Percentiles rank a stretch among this genome's conserved stretches.
These are phyloP conservation scores for Anas platyrhynchos DNA, from an alignment of 2,113 vertebrate species.

Conservation along the genomic window DNA sequence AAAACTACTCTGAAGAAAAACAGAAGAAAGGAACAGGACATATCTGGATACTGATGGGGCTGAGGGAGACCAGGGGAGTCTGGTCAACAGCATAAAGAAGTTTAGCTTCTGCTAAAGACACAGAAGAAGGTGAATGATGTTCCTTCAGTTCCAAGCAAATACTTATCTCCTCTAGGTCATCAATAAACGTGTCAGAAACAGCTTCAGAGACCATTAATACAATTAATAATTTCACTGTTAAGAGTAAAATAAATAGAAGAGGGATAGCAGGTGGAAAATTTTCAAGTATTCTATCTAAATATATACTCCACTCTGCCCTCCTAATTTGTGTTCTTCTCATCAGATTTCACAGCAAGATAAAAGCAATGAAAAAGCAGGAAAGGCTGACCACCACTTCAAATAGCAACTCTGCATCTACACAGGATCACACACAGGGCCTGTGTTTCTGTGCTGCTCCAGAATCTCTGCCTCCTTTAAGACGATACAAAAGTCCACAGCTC, in stretches of 20 bases:
- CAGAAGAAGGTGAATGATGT: not conserved
- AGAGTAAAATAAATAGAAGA: not conserved
- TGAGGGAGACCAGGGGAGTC: not conserved
- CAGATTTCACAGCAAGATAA: not conserved
- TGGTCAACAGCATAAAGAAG: not conserved
- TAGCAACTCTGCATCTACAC: not conserved
- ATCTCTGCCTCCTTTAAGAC: not conserved
- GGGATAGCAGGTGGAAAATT: not conserved
- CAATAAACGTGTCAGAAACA: not conserved
- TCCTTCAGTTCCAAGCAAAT: not conserved
- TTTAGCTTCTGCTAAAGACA: not conserved
- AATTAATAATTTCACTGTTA: not conserved
- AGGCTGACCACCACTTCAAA: not conserved
- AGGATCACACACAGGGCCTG: not conserved
- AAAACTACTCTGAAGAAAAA: not conserved
- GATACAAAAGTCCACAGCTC: not conserved
- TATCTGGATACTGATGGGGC: not conserved
- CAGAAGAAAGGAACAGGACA: not conserved
- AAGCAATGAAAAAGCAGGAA: not conserved
- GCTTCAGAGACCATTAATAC: not conserved
- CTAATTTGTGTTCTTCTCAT: not conserved
- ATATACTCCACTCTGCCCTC: not conserved
- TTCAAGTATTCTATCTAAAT: not conserved
- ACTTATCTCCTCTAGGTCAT: not conserved
- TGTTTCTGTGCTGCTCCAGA: not conserved